phyloP scores from a whole-genome alignment of 2,888 invertebrate species.

The Notodromas monacha region DNA sequence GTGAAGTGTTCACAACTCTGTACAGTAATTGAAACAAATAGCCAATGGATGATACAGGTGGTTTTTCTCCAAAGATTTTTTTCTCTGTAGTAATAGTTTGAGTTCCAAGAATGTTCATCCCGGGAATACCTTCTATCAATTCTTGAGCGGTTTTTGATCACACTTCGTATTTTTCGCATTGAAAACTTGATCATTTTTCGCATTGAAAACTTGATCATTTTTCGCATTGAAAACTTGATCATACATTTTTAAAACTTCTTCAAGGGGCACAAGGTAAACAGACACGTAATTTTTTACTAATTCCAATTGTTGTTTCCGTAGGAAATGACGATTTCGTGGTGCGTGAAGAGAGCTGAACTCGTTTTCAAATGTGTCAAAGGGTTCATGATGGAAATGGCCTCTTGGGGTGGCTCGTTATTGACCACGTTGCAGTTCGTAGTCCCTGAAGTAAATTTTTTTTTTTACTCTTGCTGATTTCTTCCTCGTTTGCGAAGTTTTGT shows the following conservation, averaged over 20 bases:
- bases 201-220: neutral
- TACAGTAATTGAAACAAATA: too few species aligned
- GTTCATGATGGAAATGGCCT: slow-evolving; percentile 91
- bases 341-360: slow-evolving; percentile 71
- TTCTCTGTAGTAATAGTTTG: too few species aligned
- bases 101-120: too few species aligned
- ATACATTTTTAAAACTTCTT: neutral
- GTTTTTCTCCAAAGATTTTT: too few species aligned
- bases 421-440: slow-evolving; percentile 57
- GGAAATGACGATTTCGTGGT: slow-evolving; percentile 90
- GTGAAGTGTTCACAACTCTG: too few species aligned
- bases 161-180: too few species aligned
- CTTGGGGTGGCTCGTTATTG: slow-evolving; percentile 60
- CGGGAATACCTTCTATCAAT: too few species aligned
- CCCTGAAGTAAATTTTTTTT: slow-evolving; percentile 26
- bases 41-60: too few species aligned
- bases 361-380: slow-evolving; percentile 97
- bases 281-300: neutral
- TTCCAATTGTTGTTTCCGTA: too few species aligned
- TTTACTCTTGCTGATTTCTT: slow-evolving; percentile 4
- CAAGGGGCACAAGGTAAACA: neutral
- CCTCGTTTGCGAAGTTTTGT: neutral
- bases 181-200: too few species aligned
- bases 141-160: too few species aligned
- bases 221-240: neutral